Percentiles rank a stretch among this genome's conserved stretches.
phyloP scores from a whole-genome alignment of 2,888 invertebrate genomes.

The Callyntrura guangdongensis region DNA sequence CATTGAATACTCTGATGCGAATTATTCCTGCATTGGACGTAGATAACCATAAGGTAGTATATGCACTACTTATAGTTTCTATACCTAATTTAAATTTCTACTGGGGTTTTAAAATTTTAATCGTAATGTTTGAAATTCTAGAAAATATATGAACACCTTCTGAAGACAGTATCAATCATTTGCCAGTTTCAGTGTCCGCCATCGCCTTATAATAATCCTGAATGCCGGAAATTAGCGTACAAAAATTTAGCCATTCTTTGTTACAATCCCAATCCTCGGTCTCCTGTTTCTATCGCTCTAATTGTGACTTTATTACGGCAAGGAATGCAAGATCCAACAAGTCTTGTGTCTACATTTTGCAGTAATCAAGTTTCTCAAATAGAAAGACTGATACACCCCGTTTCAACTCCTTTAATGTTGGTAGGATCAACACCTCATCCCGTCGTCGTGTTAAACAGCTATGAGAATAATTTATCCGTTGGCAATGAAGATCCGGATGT shows the following conservation, averaged over 20 bases:
- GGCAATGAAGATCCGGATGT: background rate
- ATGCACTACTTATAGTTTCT: background rate
- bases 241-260: conserved; percentile 27
- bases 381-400: conserved; percentile 78
- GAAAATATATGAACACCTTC: conserved; percentile 68
- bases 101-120: too few species aligned
- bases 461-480: background rate
- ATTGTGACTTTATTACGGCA: conserved; percentile 46
- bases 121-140: conserved; percentile 43
- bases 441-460: background rate
- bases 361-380: conserved; percentile 45
- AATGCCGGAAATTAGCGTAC: conserved; percentile 46
- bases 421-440: conserved; percentile 30
- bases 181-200: conserved; percentile 55
- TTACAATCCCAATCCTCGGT: conserved; percentile 64
- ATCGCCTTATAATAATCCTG: conserved; percentile 65
- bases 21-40: conserved; percentile 57
- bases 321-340: conserved; percentile 66
- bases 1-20: conserved; percentile 55
- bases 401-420: conserved; percentile 57
- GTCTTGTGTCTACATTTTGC: conserved; percentile 54
- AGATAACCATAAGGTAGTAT: conserved; percentile 58
- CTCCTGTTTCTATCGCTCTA: conserved; percentile 56
- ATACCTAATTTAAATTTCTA: background rate
- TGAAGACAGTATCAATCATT: conserved; percentile 62